phyloP scores from a whole-genome alignment of 2,888 invertebrate genomes.

The Polydrusus pterygomalis region DNA sequence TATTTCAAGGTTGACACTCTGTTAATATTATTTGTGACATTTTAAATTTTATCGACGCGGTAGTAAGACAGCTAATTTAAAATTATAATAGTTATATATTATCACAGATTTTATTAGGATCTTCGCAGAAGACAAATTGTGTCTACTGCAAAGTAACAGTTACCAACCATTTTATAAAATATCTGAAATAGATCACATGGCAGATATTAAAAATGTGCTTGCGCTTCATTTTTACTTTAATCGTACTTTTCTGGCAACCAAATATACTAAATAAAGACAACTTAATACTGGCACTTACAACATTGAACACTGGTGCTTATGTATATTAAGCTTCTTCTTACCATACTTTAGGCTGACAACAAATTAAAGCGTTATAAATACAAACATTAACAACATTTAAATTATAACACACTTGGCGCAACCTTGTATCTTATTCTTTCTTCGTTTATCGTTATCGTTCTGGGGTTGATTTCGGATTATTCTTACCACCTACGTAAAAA shows the following conservation, averaged over 20 bases:
- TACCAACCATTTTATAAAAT: no score
- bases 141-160: no score
- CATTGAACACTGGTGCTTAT: constrained; percentile 34
- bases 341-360: constrained; percentile 51
- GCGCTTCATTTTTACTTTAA: background rate
- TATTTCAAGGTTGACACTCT: no score
- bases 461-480: constrained; percentile 86
- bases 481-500: constrained; percentile 79
- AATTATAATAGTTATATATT: background rate
- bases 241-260: background rate
- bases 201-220: background rate
- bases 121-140: no score
- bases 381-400: constrained; percentile 54
- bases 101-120: no score
- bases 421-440: constrained; percentile 74
- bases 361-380: constrained; percentile 54
- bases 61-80: background rate
- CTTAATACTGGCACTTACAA: constrained; percentile 22
- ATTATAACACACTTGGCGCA: constrained; percentile 65
- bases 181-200: no score
- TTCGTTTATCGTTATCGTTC: constrained; percentile 79
- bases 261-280: background rate
- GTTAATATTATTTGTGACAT: no score
- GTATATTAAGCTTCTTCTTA: constrained; percentile 26
- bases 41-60: background rate